These are phyloP conservation scores for Peromyscus maniculatus DNA, from an alignment of 2,113 vertebrate genomes.

Conservation along the genomic window DNA sequence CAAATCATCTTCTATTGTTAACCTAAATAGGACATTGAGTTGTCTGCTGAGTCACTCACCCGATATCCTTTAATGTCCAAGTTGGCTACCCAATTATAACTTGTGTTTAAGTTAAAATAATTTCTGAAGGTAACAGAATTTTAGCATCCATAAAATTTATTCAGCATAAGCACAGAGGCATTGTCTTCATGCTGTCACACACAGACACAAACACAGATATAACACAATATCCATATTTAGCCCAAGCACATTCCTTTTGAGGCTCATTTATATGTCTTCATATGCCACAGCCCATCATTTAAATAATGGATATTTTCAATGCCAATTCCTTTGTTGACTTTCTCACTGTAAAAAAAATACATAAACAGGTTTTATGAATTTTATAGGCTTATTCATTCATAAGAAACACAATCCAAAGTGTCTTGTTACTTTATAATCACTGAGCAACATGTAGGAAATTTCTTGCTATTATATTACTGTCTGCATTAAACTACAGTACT, in stretches of 20 bases:
- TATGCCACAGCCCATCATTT: constrained; percentile 98
- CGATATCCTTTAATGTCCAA: constrained; percentile 66
- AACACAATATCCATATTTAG: constrained; percentile 85
- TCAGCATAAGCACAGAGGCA: constrained; percentile 87
- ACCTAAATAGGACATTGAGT: constrained; percentile 60
- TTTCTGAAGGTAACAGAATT: constrained; percentile 85
- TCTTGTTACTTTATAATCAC: constrained; percentile 60
- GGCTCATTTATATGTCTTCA: constrained; percentile 98
- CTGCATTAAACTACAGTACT: constrained; percentile 66
- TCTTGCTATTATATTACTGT: constrained; percentile 48
- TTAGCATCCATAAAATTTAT: constrained; percentile 88
- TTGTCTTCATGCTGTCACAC: constrained; percentile 88
- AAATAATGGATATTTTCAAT: constrained; percentile 99
- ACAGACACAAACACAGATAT: constrained; percentile 88
- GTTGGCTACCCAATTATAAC: constrained; percentile 63
- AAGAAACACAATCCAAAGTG: constrained; percentile 60
- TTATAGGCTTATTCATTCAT: constrained; percentile 59
- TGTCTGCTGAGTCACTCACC: constrained; percentile 70
- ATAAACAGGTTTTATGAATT: constrained; percentile 69
- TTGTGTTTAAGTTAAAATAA: constrained; percentile 82
- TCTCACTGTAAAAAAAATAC: constrained; percentile 90
- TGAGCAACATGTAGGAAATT: constrained; percentile 45
- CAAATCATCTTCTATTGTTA: constrained; percentile 57
- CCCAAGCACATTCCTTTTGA: constrained; percentile 85
- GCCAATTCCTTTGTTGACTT: constrained; percentile 98